Percentiles rank a stretch among this genome's conserved stretches.
These are phyloP conservation scores for Brachyalestes nurse DNA, from an alignment of 2,797 vertebrate species.

Conservation along the genomic window DNA sequence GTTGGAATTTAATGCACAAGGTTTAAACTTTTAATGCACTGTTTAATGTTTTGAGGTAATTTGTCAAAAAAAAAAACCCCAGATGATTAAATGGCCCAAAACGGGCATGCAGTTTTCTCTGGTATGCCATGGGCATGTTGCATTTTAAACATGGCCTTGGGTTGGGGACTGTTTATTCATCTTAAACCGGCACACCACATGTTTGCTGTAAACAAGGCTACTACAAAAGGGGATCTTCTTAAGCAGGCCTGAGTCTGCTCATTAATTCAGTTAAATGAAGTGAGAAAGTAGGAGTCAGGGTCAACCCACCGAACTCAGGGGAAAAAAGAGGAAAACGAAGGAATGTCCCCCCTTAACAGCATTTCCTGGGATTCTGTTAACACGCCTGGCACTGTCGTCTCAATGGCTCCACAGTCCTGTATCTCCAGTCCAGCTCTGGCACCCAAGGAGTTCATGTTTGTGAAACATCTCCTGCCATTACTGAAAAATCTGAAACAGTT, in stretches of 20 bases:
- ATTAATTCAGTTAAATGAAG: conserved; percentile 87
- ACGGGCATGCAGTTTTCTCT: background rate
- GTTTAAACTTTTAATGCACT: background rate
- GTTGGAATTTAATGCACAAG: background rate
- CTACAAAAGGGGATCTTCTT: conserved; percentile 43
- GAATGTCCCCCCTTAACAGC: conserved; percentile 63
- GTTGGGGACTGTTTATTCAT: conserved; percentile 24
- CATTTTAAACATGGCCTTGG: background rate
- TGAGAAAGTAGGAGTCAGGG: conserved; percentile 78
- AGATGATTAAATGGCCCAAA: background rate
- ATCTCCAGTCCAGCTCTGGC: conserved; percentile 69
- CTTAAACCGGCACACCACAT: conserved; percentile 43
- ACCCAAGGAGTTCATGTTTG: conserved; percentile 71
- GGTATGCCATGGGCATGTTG: background rate
- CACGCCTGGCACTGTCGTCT: conserved; percentile 70
- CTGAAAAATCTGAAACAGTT: background rate
- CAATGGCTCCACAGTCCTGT: conserved; percentile 57
- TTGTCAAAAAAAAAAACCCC: background rate
- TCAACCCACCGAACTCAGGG: conserved; percentile 59
- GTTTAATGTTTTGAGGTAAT: conserved; percentile 5
- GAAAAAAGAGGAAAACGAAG: conserved; percentile 66
- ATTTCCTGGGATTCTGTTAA: conserved; percentile 75
- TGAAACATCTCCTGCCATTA: conserved; percentile 73
- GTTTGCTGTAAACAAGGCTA: conserved; percentile 41
- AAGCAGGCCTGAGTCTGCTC: conserved; percentile 70